Percentiles rank a stretch among this genome's conserved stretches.
These are phyloP conservation scores for Metridium senile DNA, from an alignment of 92 coral and sea anemone species.

Conservation along the genomic window DNA sequence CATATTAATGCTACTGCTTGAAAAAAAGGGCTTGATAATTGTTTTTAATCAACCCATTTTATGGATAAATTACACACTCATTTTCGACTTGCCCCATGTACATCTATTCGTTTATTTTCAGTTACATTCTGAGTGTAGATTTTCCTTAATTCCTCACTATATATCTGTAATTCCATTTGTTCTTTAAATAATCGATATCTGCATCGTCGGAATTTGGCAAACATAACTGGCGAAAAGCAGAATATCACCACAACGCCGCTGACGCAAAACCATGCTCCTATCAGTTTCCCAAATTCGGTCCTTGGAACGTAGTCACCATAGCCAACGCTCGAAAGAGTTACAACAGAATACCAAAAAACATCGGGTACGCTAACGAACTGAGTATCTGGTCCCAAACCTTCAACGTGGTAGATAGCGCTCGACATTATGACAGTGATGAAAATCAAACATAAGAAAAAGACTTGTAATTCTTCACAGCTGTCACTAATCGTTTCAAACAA, in stretches of 20 bases:
- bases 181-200: constrained; percentile 57
- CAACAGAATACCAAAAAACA: constrained; percentile 84
- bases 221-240: constrained; percentile 73
- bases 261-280: constrained; percentile 64
- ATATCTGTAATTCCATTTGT: constrained; percentile 50
- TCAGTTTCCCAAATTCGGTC: constrained; percentile 69
- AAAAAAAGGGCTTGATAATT: neutral
- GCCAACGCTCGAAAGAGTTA: constrained; percentile 85
- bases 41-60: neutral
- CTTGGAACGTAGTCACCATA: constrained; percentile 86
- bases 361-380: constrained; percentile 70
- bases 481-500: constrained; percentile 80
- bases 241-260: constrained; percentile 68
- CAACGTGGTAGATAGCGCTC: constrained; percentile 67
- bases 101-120: neutral
- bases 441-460: constrained; percentile 59
- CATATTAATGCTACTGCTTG: neutral
- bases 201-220: constrained; percentile 70
- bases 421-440: constrained; percentile 71
- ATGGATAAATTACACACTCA: neutral
- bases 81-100: neutral
- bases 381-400: constrained; percentile 58
- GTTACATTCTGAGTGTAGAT: constrained; percentile 34
- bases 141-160: constrained; percentile 27
- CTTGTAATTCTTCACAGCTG: constrained; percentile 66